A percentile compares a stretch with the other conserved stretches of the same genome.
These are phyloP conservation scores for Drosophila peninsularis DNA, from an alignment of 2,888 invertebrate genomes.

Conservation along the genomic window DNA sequence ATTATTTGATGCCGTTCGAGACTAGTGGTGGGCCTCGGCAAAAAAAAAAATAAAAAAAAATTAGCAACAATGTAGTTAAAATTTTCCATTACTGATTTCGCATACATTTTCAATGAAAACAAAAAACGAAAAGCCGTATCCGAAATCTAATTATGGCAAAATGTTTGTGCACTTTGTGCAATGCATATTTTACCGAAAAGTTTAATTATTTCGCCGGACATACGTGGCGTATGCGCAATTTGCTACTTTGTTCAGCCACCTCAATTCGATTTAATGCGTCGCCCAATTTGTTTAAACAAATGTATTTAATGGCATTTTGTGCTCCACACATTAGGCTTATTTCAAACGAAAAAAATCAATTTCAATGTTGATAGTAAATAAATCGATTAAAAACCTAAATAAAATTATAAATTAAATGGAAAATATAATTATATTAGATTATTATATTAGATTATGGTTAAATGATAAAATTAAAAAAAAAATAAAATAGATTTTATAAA, in stretches of 20 bases:
- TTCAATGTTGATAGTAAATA: slow-evolving; percentile 1
- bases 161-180: slow-evolving; percentile 25
- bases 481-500: not conserved
- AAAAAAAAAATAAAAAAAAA: not conserved
- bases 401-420: not conserved
- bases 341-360: slow-evolving; percentile 3
- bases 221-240: slow-evolving; percentile 13
- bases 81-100: slow-evolving; percentile 24
- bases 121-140: not conserved
- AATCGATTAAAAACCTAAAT: slow-evolving; percentile 4
- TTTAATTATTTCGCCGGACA: slow-evolving; percentile 34
- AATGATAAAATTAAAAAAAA: not conserved
- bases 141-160: slow-evolving; percentile 30
- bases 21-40: no score
- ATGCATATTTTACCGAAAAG: slow-evolving; percentile 29
- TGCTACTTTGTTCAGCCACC: slow-evolving; percentile 23
- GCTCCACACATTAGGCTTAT: no score
- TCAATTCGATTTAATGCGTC: slow-evolving; percentile 34
- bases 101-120: slow-evolving; percentile 22
- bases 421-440: not conserved
- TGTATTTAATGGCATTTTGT: slow-evolving; percentile 3
- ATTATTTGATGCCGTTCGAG: not conserved
- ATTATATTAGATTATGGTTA: not conserved
- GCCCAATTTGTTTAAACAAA: slow-evolving; percentile 37
- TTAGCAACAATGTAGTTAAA: slow-evolving; percentile 23